Conservation (phyloP, 2,797 vertebrate species). For the Gymnoscopelus microlampas region DNA sequence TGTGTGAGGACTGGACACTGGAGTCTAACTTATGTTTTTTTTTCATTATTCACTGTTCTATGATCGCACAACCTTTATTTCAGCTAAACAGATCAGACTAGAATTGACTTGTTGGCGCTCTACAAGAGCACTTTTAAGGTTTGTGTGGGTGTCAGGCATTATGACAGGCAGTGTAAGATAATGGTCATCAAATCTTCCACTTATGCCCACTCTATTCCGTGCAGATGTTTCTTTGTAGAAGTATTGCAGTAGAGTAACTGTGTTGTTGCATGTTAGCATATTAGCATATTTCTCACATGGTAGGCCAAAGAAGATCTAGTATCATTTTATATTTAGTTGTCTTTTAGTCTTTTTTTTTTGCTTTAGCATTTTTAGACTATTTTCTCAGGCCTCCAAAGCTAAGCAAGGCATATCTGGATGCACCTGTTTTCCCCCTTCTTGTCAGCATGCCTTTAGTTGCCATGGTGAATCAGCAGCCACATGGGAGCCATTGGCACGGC, state of each 20-base stretch:
- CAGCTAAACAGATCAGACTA: no score
- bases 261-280: background rate
- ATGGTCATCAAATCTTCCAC: constrained; percentile 35
- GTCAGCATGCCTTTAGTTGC: constrained; percentile 58
- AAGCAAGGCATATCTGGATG: constrained; percentile 36
- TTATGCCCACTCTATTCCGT: constrained; percentile 28
- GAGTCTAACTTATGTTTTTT: no score
- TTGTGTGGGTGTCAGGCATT: background rate
- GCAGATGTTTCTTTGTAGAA: constrained; percentile 32
- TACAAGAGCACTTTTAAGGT: background rate
- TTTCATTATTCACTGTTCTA: no score
- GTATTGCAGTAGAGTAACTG: background rate
- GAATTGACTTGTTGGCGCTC: no score
- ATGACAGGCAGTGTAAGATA: background rate
- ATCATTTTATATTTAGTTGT: background rate
- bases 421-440: constrained; percentile 56
- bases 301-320: no score
- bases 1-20: no score
- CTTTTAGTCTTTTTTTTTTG: no score
- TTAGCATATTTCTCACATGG: constrained; percentile 1
- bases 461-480: constrained; percentile 59
- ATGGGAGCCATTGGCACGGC: constrained; percentile 56
- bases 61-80: no score
- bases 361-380: background rate
- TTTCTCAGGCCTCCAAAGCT: background rate